Conservation (phyloP, 2,797 vertebrate species). For the Morus bassanus region DNA sequence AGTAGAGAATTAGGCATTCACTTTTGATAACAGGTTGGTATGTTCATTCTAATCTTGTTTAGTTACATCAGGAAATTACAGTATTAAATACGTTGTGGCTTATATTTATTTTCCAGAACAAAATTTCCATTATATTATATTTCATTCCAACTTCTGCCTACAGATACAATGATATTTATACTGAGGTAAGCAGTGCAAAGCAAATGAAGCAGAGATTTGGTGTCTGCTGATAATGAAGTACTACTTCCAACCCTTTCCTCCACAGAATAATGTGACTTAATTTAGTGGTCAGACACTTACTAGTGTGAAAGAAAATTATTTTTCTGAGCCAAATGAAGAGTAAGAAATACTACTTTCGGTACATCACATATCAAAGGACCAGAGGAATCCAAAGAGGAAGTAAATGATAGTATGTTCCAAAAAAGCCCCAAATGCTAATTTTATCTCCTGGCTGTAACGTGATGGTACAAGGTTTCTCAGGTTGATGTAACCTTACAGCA, state of each 20-base stretch:
- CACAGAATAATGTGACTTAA: neutral
- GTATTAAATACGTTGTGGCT: neutral
- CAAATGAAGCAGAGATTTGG: neutral
- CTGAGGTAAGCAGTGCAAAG: neutral
- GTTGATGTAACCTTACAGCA: neutral
- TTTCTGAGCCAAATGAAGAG: neutral
- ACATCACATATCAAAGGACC: neutral
- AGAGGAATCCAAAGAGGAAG: neutral
- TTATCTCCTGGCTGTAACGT: neutral
- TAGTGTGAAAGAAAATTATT: neutral
- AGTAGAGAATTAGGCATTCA: neutral
- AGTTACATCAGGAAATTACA: neutral
- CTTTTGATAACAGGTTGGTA: neutral
- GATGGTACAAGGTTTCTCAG: neutral
- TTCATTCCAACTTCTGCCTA: neutral
- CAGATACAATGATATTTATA: neutral
- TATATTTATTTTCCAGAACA: neutral
- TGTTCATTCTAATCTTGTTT: neutral
- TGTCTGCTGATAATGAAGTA: neutral
- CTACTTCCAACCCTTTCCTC: neutral
- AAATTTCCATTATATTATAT: neutral
- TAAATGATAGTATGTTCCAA: neutral
- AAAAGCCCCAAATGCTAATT: neutral
- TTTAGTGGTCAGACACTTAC: neutral
- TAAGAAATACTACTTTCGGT: neutral